A percentile compares a stretch with the other conserved stretches of the same genome.
Conservation (phyloP, 2,888 invertebrate genomes). For the Megalurothrips usitatus region DNA sequence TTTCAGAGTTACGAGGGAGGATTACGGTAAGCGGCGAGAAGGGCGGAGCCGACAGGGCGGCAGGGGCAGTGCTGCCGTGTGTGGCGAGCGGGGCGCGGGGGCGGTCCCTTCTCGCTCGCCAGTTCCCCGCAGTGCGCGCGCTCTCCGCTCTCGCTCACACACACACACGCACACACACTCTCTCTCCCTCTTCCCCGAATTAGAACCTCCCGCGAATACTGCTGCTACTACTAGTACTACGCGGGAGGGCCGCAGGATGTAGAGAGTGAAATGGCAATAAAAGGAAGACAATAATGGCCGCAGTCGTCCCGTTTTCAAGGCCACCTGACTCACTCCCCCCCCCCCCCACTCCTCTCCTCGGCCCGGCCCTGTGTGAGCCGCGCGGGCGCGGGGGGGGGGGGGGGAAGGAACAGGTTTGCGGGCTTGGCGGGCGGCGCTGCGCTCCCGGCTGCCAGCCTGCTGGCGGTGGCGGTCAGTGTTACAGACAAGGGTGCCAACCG, state of each 20-base stretch:
- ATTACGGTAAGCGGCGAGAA: no score
- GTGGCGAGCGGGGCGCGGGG: no score
- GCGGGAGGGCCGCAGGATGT: not conserved
- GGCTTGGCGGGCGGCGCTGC: not conserved
- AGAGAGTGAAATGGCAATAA: not conserved
- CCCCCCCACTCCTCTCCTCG: no score
- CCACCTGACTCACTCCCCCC: not conserved
- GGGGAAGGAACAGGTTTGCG: not conserved
- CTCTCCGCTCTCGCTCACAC: not conserved
- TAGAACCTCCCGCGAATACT: not conserved
- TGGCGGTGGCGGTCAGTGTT: not conserved
- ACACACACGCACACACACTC: no score
- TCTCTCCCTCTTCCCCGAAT: not conserved
- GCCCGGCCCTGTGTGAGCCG: not conserved
- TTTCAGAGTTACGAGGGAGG: no score
- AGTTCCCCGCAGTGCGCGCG: not conserved
- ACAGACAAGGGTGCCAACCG: not conserved
- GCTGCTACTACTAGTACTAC: not conserved
- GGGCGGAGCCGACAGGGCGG: no score
- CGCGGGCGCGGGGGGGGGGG: not conserved
- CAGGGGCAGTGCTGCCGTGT: no score
- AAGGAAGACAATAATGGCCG: slow-evolving; percentile 1
- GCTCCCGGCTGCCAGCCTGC: not conserved
- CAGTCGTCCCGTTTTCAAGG: not conserved
- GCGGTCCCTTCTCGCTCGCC: not conserved